Base-by-base conservation (phyloP, 2,888 invertebrate species). In the Melanchra persicariae region DNA sequence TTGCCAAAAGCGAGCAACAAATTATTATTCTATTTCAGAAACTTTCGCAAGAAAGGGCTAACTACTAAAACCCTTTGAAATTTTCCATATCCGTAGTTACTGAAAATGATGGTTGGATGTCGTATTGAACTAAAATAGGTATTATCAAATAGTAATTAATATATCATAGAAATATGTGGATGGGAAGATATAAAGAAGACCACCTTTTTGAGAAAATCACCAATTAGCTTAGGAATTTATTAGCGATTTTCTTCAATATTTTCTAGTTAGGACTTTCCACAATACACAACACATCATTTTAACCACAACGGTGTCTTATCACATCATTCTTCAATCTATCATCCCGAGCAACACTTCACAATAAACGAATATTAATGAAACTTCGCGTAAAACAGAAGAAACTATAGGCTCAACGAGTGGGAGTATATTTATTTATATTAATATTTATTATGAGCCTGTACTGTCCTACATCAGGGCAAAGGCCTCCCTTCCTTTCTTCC, bases 311-410 rank as follows among this genome's bases (percentile, higher is more conserved):
- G 24, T 52, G 37, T 73, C 52, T 17, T 40, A 17, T 10, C 34
- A 19, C 17, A 58, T 19, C 7, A 15, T 45, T 52, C 19, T 37
- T n/a, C 8, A 60, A 52, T 60, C 52, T 22, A 24, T 73, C 52
- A 54, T 60, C 5, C 22, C 22, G 45, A n/a, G 7, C 19, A n/a
- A 34, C 37, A 52, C 17, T 47, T 40, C 12, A 6, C 8, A 43
- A 19, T 37, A 9, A 10, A 49, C 15, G 26, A 54, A 60, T 30
- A 73, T 54, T 54, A 60, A 60, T 73, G 30, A 43, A 43, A 34
- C 30, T 55, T 55, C 3, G 8, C 4, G 40, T 24, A 47, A 49
- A 43, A 65, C n/a, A 49, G 9, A 74, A 40, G 26, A 40, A 74
- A 7, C 40, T 43, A n/a, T 54, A 24, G 0, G 55, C 12, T 40